These are phyloP conservation scores for Lemur catta DNA, from an alignment of 2,797 vertebrate species.

Conservation along the genomic window DNA sequence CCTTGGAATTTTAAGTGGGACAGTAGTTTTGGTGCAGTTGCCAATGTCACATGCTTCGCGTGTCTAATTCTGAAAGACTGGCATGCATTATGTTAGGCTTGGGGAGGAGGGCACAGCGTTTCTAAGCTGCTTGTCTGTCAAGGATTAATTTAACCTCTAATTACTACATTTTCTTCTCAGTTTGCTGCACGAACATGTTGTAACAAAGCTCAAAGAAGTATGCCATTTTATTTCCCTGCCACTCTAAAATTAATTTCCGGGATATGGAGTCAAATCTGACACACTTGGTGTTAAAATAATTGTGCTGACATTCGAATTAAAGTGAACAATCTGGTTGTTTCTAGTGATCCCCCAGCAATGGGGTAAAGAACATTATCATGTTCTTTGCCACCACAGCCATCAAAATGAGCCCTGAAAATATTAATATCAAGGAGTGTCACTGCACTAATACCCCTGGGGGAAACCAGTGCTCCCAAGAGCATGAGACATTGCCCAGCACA, in stretches of 20 bases:
- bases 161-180: constrained; percentile 86
- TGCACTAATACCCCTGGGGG: background rate
- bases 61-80: constrained; percentile 80
- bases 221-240: constrained; percentile 82
- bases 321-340: constrained; percentile 81
- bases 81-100: constrained; percentile 77
- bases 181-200: constrained; percentile 83
- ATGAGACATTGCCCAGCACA: background rate
- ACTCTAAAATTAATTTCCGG: constrained; percentile 83
- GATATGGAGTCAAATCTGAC: constrained; percentile 81
- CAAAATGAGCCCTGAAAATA: constrained; percentile 55
- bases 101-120: constrained; percentile 79
- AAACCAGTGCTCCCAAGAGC: background rate
- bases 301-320: constrained; percentile 78
- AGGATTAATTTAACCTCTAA: constrained; percentile 88
- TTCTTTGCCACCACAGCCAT: constrained; percentile 58
- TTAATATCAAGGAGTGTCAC: background rate
- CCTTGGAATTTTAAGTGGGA: constrained; percentile 69
- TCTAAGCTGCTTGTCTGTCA: constrained; percentile 84
- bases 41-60: constrained; percentile 73
- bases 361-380: constrained; percentile 73
- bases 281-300: constrained; percentile 82
- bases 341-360: constrained; percentile 75
- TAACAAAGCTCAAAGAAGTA: constrained; percentile 84
- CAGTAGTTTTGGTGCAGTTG: constrained; percentile 62